Conservation (phyloP, 2,113 vertebrate genomes). For the Anarhynchus alexandrinus region DNA sequence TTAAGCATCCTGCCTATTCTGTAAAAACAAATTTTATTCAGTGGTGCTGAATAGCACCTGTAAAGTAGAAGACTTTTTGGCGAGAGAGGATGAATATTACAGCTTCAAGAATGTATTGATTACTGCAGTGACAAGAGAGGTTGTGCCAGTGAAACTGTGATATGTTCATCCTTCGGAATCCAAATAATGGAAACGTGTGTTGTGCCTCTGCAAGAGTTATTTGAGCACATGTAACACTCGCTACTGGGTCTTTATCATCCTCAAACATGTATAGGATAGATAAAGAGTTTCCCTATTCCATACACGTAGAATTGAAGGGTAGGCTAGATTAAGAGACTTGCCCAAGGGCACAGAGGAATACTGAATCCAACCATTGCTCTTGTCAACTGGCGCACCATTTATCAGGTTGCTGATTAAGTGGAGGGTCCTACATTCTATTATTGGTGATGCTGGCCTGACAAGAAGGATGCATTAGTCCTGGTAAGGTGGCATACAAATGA, state of each 20-base stretch:
- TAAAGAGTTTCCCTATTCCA: background rate
- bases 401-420: constrained; percentile 35
- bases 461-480: constrained; percentile 13
- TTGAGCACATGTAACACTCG: background rate
- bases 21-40: background rate
- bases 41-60: background rate
- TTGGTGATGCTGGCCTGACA: constrained; percentile 36
- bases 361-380: background rate
- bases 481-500: constrained; percentile 57
- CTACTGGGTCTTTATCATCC: background rate
- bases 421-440: background rate
- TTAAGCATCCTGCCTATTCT: background rate
- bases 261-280: background rate
- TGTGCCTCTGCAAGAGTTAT: background rate
- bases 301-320: background rate
- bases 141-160: background rate
- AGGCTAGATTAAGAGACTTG: background rate
- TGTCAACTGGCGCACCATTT: background rate
- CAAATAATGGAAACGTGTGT: background rate
- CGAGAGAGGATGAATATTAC: background rate
- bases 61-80: background rate
- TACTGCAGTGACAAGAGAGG: fast-evolving
- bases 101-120: background rate
- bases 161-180: background rate
- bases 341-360: constrained; percentile 1